These are phyloP conservation scores for Caranx ignobilis DNA, from an alignment of 2,113 vertebrate species.

Conservation along the genomic window DNA sequence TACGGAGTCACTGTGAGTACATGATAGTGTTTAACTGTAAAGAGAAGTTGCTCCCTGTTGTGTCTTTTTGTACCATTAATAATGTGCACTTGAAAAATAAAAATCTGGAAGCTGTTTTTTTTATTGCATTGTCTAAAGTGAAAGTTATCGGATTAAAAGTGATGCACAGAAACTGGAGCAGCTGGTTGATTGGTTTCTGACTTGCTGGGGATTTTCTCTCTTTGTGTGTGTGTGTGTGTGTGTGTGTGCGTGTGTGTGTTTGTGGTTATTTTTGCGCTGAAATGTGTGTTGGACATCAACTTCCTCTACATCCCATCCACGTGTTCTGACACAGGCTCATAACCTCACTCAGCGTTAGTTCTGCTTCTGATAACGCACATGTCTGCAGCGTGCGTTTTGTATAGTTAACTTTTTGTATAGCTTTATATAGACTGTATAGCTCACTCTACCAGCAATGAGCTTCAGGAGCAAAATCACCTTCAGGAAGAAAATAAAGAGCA, in stretches of 20 bases:
- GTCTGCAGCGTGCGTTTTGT: slow-evolving; percentile 4
- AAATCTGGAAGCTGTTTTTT: not conserved
- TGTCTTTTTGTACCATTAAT: not conserved
- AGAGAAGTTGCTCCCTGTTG: not conserved
- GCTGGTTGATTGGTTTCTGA: not conserved
- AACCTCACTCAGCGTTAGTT: slow-evolving; percentile 57
- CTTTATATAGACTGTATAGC: not conserved
- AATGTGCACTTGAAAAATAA: not conserved
- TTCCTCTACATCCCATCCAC: slow-evolving; percentile 82
- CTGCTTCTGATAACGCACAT: slow-evolving; percentile 81
- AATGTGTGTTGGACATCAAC: slow-evolving; percentile 61
- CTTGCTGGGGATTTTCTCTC: slow-evolving; percentile 34
- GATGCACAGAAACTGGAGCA: not conserved
- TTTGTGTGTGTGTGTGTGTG: not conserved
- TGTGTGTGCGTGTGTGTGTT: slow-evolving; percentile 24
- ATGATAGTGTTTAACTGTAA: slow-evolving; percentile 7
- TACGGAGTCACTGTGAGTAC: not conserved
- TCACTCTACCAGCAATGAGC: slow-evolving; percentile 86
- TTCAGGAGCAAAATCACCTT: slow-evolving; percentile 91
- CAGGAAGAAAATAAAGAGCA: slow-evolving; percentile 88
- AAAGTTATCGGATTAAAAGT: slow-evolving; percentile 4
- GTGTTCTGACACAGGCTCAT: slow-evolving; percentile 61
- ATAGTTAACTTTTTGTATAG: slow-evolving; percentile 21
- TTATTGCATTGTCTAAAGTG: not conserved
- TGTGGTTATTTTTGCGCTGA: slow-evolving; percentile 27